Conservation (phyloP, 2,888 invertebrate genomes). For the Drosophila mimetica region DNA sequence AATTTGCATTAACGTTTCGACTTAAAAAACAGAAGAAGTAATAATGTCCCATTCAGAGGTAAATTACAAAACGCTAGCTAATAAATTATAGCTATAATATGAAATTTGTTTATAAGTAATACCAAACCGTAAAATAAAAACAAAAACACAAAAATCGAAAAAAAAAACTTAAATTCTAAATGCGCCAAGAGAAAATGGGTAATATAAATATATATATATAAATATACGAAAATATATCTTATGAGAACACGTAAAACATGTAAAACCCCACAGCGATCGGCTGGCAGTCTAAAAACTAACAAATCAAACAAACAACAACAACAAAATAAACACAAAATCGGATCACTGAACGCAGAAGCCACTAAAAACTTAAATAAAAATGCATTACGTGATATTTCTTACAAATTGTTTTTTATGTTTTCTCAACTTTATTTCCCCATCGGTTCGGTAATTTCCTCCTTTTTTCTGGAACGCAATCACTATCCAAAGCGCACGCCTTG, state of each 20-base stretch:
- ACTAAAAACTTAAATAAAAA: conserved; percentile 65
- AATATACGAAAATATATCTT: conserved; percentile 61
- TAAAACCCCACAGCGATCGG: conserved; percentile 47
- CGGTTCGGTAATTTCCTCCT: neutral
- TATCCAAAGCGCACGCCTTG: conserved; percentile 56
- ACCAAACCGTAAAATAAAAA: conserved; percentile 66
- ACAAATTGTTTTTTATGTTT: conserved; percentile 66
- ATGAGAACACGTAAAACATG: conserved; percentile 62
- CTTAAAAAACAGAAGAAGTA: conserved; percentile 3
- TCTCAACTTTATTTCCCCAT: conserved; percentile 6
- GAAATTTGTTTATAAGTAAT: conserved; percentile 78
- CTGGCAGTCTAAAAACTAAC: conserved; percentile 43
- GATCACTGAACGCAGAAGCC: conserved; percentile 38
- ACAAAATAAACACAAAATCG: conserved; percentile 27
- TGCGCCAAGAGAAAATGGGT: conserved; percentile 56
- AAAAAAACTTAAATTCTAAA: conserved; percentile 50
- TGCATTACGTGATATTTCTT: conserved; percentile 80
- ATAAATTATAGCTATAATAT: conserved; percentile 78
- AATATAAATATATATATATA: conserved; percentile 31
- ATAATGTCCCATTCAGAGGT: conserved; percentile 25
- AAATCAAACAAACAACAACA: conserved; percentile 14
- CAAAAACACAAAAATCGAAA: conserved; percentile 35
- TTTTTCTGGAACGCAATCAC: neutral
- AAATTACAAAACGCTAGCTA: conserved; percentile 74
- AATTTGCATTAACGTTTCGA: conserved; percentile 47